A percentile compares a stretch with the other conserved stretches of the same genome.
These are phyloP conservation scores for Amphipoea lucens DNA, from an alignment of 2,888 invertebrate species.

Conservation along the genomic window DNA sequence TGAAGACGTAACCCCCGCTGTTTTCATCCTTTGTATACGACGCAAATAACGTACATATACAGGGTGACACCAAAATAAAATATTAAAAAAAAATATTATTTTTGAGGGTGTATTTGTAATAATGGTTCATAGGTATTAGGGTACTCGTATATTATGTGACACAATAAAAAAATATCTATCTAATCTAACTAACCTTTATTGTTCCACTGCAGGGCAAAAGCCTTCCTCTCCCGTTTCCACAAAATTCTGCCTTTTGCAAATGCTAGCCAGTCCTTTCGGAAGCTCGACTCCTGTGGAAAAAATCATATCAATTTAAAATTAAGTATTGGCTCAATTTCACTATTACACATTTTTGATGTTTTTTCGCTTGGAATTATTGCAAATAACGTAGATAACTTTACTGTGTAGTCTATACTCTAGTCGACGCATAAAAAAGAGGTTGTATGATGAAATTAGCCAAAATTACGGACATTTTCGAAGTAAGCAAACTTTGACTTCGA, in stretches of 20 bases:
- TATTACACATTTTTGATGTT: background rate
- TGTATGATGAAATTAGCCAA: background rate
- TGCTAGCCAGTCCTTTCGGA: no score
- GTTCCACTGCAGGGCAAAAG: no score
- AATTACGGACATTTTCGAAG: background rate
- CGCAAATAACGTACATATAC: slow-evolving; percentile 58
- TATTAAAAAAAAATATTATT: background rate
- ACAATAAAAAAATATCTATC: background rate
- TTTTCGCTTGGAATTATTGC: background rate
- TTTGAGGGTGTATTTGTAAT: background rate
- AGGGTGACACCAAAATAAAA: slow-evolving; percentile 29
- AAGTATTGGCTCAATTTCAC: background rate
- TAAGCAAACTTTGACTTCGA: background rate
- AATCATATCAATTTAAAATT: background rate
- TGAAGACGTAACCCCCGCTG: slow-evolving; percentile 56
- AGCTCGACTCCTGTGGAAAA: no score
- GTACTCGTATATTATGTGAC: background rate
- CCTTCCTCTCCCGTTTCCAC: no score
- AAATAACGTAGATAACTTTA: background rate
- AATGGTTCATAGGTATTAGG: background rate
- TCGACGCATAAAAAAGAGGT: background rate
- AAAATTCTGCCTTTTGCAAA: no score
- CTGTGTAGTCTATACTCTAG: background rate
- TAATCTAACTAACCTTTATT: no score
- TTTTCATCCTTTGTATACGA: slow-evolving; percentile 52